Base-by-base conservation (phyloP, 2,797 vertebrate genomes). In the Acomys russatus region DNA sequence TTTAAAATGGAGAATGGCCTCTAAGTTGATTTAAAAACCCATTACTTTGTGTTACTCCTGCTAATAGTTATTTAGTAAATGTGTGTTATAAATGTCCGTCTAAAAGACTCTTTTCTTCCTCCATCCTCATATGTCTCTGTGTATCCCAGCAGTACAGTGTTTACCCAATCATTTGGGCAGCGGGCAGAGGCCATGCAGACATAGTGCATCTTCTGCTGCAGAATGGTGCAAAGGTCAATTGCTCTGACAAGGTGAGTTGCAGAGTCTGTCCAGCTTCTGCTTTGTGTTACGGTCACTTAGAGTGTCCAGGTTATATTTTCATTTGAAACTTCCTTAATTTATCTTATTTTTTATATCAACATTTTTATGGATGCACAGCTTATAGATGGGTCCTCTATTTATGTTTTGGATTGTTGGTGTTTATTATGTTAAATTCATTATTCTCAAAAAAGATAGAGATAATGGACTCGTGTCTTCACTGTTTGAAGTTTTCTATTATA, bases 131-230 rank as follows among this genome's bases (percentile, higher is more conserved):
- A 0, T 89, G 87, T 79, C 0, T 79, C 96, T 93, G 28, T n/a
- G 85, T 96, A 96, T 97, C 94, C 97, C 98, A 99, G 99, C 99
- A 99, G 99, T 99, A 99, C 98, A 99, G 99, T 14, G 99, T 99
- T 95, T 99, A 99, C 97, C 99, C 99, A 14, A 99, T 99, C 98
- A 99, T 99, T 96, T 99, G 99, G 99, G 99, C 99, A 4, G 99
- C 99, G 0, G 99, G 99, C n/a, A 98, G 99, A 91, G 99, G 99
- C 80, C 99, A 99, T 68, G 98, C 99, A 0, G 99, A 99, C 87
- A 99, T 99, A 76, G 99, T 99, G 6, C 99, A 99, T 84, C 98
- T 99, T 15, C 97, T 99, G 85, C 98, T 99, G 94, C 98, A 99
- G 18, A 94, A 99, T 30, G 99, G 99, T 77, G 99, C 99, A 35